Evolutionary conservation across 2,113 vertebrate genomes (phyloP).

Genomic region (Tachycineta bicolor): DNA sequence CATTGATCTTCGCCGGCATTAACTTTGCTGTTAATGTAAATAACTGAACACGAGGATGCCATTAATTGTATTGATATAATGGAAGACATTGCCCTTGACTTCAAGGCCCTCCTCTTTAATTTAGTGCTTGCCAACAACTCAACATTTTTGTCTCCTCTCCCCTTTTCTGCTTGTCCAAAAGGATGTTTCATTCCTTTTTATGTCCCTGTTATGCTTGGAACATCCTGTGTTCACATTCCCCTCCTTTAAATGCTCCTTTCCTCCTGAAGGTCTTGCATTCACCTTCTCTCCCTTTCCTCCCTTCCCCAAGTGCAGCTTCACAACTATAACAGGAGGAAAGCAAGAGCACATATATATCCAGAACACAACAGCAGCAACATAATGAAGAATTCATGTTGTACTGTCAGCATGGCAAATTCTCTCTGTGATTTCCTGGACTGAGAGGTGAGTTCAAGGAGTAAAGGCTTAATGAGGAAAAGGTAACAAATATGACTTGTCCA

Average conservation of each 20-base stretch:
- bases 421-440: background rate
- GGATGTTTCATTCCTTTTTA: slow-evolving; percentile 48
- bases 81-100: slow-evolving; percentile 50
- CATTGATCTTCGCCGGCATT: slow-evolving; percentile 62
- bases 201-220: background rate
- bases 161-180: slow-evolving; percentile 34
- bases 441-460: background rate
- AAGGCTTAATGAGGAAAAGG: background rate
- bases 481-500: background rate
- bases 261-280: background rate
- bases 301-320: background rate
- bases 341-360: background rate
- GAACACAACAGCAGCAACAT: background rate
- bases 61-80: slow-evolving; percentile 69
- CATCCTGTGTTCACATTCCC: background rate
- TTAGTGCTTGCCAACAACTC: slow-evolving; percentile 1
- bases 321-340: background rate
- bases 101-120: slow-evolving; percentile 16
- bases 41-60: slow-evolving; percentile 54
- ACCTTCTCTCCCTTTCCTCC: background rate
- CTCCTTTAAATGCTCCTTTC: background rate
- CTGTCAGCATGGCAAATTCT: background rate
- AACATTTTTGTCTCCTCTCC: slow-evolving; percentile 34
- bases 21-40: slow-evolving; percentile 67
- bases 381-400: background rate